Percentiles rank a stretch among this genome's conserved stretches.
phyloP scores from a whole-genome alignment of 2,888 invertebrate genomes.

The Netelia virgata region DNA sequence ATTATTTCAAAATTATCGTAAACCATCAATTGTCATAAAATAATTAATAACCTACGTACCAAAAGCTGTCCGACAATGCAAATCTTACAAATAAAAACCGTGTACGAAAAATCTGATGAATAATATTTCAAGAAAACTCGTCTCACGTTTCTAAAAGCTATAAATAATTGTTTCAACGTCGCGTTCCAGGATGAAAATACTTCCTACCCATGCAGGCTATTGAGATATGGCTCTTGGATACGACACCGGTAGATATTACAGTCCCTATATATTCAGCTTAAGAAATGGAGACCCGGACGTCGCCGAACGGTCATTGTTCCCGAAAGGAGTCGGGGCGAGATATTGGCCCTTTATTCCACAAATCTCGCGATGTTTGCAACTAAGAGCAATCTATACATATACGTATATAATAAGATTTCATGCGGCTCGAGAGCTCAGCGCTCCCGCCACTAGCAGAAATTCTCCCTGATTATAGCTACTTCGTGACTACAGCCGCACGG shows the following conservation, averaged over 20 bases:
- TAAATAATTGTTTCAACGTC: background rate
- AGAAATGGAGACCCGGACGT: slow-evolving; percentile 41
- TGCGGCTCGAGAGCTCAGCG: too few relatives aligned
- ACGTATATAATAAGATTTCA: background rate
- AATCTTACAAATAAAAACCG: too few relatives aligned
- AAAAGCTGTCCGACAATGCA: too few relatives aligned
- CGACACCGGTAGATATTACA: background rate
- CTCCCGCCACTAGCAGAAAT: background rate
- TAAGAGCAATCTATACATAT: background rate
- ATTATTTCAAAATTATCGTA: background rate
- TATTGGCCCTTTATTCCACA: slow-evolving; percentile 40
- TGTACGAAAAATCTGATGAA: background rate
- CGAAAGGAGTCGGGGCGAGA: slow-evolving; percentile 22
- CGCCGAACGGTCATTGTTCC: slow-evolving; percentile 49
- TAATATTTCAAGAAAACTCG: background rate
- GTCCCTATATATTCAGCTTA: slow-evolving; percentile 14
- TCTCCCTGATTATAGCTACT: background rate
- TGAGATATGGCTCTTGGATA: too few relatives aligned
- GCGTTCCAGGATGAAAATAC: background rate
- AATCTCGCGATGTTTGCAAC: slow-evolving; percentile 38
- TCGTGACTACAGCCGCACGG: background rate
- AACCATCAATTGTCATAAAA: background rate
- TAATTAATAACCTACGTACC: too few relatives aligned
- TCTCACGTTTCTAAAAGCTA: background rate
- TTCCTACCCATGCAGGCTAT: background rate